Evolutionary conservation across 2,113 vertebrate species (phyloP).

Genomic region (Geococcyx californianus): DNA sequence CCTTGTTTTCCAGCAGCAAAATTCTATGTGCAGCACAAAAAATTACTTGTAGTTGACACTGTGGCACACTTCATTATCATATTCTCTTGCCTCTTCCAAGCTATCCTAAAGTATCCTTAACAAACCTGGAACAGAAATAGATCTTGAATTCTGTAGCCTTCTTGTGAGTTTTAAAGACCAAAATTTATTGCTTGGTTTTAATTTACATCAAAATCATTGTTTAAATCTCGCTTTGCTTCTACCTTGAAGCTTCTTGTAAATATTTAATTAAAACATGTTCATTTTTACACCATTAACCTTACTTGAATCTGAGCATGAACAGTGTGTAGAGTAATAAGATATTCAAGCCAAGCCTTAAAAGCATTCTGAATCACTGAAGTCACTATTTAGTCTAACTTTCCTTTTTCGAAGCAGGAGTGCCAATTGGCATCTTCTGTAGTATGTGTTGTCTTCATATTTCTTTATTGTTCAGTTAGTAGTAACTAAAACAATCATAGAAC

Average conservation of each 20-base stretch:
- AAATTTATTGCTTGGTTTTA: background rate
- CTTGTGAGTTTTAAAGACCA: background rate
- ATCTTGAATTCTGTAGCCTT: background rate
- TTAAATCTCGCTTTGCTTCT: background rate
- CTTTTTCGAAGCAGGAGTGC: conserved; percentile 20
- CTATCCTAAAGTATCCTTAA: background rate
- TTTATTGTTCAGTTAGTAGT: conserved; percentile 6
- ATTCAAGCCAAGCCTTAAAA: conserved; percentile 52
- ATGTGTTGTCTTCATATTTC: conserved; percentile 18
- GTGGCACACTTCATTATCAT: background rate
- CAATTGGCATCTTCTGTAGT: conserved; percentile 37
- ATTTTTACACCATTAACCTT: background rate
- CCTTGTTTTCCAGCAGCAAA: background rate
- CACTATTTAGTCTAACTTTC: conserved; percentile 69
- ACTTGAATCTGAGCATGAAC: background rate
- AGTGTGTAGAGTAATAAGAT: background rate
- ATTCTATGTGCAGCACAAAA: background rate
- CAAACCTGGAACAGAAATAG: background rate
- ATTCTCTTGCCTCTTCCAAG: background rate
- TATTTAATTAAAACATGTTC: background rate
- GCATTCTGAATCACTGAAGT: conserved; percentile 67
- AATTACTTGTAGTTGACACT: background rate
- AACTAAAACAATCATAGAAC: conserved; percentile 25
- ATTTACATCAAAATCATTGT: background rate
- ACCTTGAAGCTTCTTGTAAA: background rate